Base-by-base conservation (phyloP, 2,888 invertebrate species). In the Meteorus colon region DNA sequence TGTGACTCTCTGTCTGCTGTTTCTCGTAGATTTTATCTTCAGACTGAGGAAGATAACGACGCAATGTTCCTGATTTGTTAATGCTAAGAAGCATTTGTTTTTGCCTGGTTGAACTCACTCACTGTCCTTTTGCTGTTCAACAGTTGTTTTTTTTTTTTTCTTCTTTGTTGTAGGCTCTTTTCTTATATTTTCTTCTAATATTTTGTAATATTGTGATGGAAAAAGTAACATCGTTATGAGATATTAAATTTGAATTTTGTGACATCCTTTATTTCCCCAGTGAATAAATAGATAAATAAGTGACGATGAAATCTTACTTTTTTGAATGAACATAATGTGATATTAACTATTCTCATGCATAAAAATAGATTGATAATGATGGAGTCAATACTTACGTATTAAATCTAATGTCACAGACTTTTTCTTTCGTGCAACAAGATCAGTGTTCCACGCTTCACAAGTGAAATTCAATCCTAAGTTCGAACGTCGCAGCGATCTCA, bases 381-480 rank as follows among this genome's bases (percentile, higher is more conserved):
- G 31, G 45, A 37, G 37, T 60, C 63, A 69, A 74, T 84, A 93
- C 96, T 96, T 90, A 96, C 96, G 90, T 88, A 94, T 94, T 90
- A 96, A 93, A 86, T 96, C 95, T 77, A 96, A 91, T 70, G 94
- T 92, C 71, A 96, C 93, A 37, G 94, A 93, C 19, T 94, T 92
- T 89, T 95, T 95, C 88, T 94, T 94, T 12, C 96, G 94, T 84
- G 95, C 94, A 73, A 95, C 95, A 74, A 96, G 92, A 85, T 94
- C 93, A 74, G 96, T 96, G 91, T 97, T 97, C 86, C 94, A 92
- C 31, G 97, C 96, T 89, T 96, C 95, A 88, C 97, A 97, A 75
- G 96, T 96, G 91, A 96, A 96, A 81, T 96, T 94, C 27, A 96
- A 94, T 83, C 96, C 95, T 85, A 96, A 93, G 91, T 96, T 95